Base-by-base conservation (phyloP, 2,113 vertebrate species). In the Gila orcuttii region DNA sequence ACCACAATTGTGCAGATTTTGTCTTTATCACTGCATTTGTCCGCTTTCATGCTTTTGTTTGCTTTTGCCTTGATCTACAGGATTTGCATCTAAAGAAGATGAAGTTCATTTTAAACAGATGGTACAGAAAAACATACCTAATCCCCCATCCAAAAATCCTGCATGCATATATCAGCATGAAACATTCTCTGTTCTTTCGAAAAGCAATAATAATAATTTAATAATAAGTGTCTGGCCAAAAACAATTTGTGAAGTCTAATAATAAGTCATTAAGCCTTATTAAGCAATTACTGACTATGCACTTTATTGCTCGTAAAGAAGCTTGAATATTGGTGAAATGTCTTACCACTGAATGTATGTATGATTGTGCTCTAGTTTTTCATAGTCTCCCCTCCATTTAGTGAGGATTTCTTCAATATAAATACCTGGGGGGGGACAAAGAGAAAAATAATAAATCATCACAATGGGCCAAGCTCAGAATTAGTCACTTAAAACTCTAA, bases 281-380 rank as follows among this genome's bases (percentile, higher is more conserved):
- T 80, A 12, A 80, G 79, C 15, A 47, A 47, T 31, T 64, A 64
- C 13, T 64, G 23, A 45, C 3, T 45, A 60, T 17, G 9, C 1
- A 10, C 33, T 60, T 79, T 59, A 80, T 25, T 80, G 8, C 36
- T 64, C 1, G 0, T 45, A 59, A 19, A 71, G 33, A 23, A 85
- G 45, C 47, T 28, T 25, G 15, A 80, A 11, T 71, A 52, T 8
- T 31, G 2, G 66, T 10, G 19, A 88, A 79, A 17, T 66, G 76
- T 94, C 97, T 94, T 90, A 99, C 98, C 98, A 99, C 85, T 99
- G 98, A 91, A 99, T 99, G 79, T 99, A 99, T 76, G 97, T 99
- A 92, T 99, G 98, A 90, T 97, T 99, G 95, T 99, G 96, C 91
- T 99, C 98, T 94, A 99, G 94, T 89, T 97, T 97, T 89, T 99